Percentiles rank a stretch among this genome's conserved stretches.
Conservation (phyloP, 1,140 invertebrate species). For the Drosophila arizonae region DNA sequence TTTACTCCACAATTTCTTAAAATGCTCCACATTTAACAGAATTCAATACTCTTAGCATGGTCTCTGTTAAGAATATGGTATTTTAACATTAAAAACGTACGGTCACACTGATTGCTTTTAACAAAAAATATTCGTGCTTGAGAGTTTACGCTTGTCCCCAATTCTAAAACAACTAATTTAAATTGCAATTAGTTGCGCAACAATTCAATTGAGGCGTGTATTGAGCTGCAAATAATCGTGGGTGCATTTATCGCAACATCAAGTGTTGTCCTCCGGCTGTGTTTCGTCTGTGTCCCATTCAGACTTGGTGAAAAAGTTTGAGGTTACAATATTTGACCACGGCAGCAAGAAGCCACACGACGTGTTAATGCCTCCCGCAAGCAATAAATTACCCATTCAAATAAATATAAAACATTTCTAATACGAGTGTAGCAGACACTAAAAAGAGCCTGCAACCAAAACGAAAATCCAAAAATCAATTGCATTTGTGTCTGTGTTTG, state of each 20-base stretch:
- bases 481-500: constrained; percentile 45
- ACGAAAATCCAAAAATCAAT: constrained; percentile 42
- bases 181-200: constrained; percentile 18
- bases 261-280: not conserved
- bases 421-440: not conserved
- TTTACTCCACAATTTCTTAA: not conserved
- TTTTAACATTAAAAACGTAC: not conserved
- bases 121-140: constrained; percentile 39
- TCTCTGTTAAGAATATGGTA: not conserved
- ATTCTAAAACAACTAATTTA: constrained; percentile 21
- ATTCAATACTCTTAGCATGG: not conserved
- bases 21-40: constrained; percentile 21
- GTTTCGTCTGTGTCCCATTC: constrained; percentile 8
- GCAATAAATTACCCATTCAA: constrained; percentile 29
- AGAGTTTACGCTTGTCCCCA: constrained; percentile 21
- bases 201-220: not conserved
- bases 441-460: constrained; percentile 2
- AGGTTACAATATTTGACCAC: constrained; percentile 64
- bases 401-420: constrained; percentile 59
- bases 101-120: constrained; percentile 22
- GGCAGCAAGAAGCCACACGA: constrained; percentile 44
- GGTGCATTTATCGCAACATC: not conserved
- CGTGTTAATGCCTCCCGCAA: constrained; percentile 56
- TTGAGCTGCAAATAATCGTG: not conserved
- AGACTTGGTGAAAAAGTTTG: constrained; percentile 51